These are phyloP conservation scores for Brachionus manjavacas DNA, from an alignment of 1,140 invertebrate species.

Conservation along the genomic window DNA sequence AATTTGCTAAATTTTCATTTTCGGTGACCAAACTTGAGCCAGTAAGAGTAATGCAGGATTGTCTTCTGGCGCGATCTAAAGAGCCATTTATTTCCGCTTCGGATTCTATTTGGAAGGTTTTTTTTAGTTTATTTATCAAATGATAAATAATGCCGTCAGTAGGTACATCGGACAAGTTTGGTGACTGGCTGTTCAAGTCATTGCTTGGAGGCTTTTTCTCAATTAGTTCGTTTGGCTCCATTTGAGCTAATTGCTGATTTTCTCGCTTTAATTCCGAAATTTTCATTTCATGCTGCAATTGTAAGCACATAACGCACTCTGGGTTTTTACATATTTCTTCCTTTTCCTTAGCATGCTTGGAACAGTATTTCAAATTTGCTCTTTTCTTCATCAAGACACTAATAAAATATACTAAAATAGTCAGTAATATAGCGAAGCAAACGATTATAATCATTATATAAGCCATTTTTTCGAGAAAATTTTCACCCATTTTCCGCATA, in stretches of 20 bases:
- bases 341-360: constrained; percentile 16
- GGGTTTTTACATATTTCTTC: constrained; percentile 16
- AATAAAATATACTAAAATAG: constrained; percentile 24
- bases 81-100: background rate
- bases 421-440: background rate
- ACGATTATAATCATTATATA: constrained; percentile 33
- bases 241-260: background rate
- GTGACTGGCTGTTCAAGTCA: background rate
- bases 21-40: background rate
- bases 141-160: background rate
- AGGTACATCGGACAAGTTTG: background rate
- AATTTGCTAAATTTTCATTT: background rate
- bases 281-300: background rate
- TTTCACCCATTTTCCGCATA: background rate
- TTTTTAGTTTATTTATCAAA: background rate
- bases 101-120: background rate
- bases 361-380: background rate
- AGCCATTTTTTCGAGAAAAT: background rate
- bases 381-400: background rate
- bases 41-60: background rate
- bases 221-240: background rate
- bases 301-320: background rate
- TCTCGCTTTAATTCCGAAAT: background rate
- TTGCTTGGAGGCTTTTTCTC: background rate
- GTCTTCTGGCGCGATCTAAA: background rate